Evolutionary conservation across 2,888 invertebrate species (phyloP).

Genomic region (Aproaerema taeniolella): DNA sequence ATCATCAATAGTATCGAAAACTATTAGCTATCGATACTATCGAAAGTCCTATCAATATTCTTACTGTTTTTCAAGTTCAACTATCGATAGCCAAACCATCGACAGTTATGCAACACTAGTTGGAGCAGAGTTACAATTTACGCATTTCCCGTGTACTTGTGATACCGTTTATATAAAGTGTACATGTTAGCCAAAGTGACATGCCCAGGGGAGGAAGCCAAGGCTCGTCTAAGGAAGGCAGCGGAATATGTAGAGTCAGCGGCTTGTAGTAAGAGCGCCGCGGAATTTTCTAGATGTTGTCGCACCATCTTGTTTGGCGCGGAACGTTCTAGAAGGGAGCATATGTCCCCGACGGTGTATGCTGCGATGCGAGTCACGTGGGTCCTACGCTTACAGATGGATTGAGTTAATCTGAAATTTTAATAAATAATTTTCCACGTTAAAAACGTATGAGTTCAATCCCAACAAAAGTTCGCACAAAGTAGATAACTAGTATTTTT

Average conservation of each 20-base stretch:
- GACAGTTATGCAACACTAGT: no score
- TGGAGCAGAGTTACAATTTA: no score
- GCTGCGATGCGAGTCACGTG: slow-evolving; percentile 63
- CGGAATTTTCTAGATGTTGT: slow-evolving; percentile 60
- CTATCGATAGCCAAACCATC: no score
- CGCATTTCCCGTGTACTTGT: slow-evolving; percentile 67
- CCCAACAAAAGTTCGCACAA: no score
- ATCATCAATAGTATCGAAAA: no score
- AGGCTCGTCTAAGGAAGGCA: slow-evolving; percentile 55
- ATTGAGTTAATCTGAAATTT: slow-evolving; percentile 56
- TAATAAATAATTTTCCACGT: no score
- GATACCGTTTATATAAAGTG: slow-evolving; percentile 63
- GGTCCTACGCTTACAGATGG: slow-evolving; percentile 57
- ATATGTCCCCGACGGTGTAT: slow-evolving; percentile 61
- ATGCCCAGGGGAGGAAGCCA: slow-evolving; percentile 53
- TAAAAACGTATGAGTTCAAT: no score
- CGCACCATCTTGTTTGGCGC: slow-evolving; percentile 50
- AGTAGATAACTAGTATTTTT: no score
- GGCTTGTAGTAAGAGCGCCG: slow-evolving; percentile 47
- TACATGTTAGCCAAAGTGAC: slow-evolving; percentile 61
- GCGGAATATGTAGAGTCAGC: slow-evolving; percentile 54
- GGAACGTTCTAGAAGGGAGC: slow-evolving; percentile 44
- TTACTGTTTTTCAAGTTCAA: no score
- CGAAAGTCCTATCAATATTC: no score
- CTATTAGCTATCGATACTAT: no score